Evolutionary conservation across 2,888 invertebrate genomes (phyloP).

Genomic region (Ormyrus thymus): DNA sequence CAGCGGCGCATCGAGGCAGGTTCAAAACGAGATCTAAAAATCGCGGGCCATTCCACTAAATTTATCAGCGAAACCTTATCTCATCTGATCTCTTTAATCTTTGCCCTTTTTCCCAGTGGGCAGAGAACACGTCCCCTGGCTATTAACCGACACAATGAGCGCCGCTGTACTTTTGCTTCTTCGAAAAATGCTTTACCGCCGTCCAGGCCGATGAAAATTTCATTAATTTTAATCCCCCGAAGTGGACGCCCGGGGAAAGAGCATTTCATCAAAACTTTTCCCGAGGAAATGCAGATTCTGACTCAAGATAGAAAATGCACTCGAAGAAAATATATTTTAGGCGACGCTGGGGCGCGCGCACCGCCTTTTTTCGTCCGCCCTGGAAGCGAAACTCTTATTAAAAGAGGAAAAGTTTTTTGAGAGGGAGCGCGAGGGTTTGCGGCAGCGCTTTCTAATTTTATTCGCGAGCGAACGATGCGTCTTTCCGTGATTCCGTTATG

Average conservation of each 20-base stretch:
- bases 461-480: not conserved
- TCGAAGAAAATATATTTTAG: constrained; percentile 47
- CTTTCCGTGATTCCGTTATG: too few species aligned
- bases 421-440: not conserved
- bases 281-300: constrained; percentile 44
- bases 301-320: constrained; percentile 41
- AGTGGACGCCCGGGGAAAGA: constrained; percentile 26
- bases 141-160: constrained; percentile 37
- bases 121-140: constrained; percentile 11
- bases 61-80: constrained; percentile 27
- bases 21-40: not conserved
- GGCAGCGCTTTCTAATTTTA: constrained; percentile 21
- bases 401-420: constrained; percentile 13
- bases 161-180: not conserved
- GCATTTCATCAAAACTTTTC: constrained; percentile 50
- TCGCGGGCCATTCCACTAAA: constrained; percentile 1
- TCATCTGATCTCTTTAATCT: constrained; percentile 31
- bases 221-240: constrained; percentile 55
- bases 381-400: constrained; percentile 33
- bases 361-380: constrained; percentile 33
- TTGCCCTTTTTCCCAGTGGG: not conserved
- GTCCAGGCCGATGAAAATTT: constrained; percentile 58
- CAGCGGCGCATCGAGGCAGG: not conserved
- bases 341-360: constrained; percentile 24
- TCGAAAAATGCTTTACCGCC: constrained; percentile 4